These are phyloP conservation scores for Ceratothoa steindachneri DNA, from an alignment of 2,888 invertebrate species.

Conservation along the genomic window DNA sequence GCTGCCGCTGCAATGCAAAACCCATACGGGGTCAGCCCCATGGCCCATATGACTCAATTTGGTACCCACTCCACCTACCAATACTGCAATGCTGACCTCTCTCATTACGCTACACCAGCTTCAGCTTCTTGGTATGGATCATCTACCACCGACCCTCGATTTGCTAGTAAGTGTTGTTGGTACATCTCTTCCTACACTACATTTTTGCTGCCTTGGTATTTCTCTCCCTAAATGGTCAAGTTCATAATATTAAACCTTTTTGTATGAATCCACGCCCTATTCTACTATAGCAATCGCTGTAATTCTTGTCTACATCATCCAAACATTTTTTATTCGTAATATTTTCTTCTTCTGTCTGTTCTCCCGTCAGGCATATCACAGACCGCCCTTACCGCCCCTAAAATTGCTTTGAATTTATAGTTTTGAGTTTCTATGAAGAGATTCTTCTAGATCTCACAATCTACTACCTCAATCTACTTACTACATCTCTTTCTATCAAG, in stretches of 20 bases:
- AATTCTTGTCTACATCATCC: too few relatives aligned
- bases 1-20: conserved; percentile 44
- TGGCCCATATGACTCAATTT: conserved; percentile 47
- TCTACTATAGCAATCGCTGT: too few relatives aligned
- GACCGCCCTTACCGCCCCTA: too few relatives aligned
- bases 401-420: too few relatives aligned
- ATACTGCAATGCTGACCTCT: conserved; percentile 46
- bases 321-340: too few relatives aligned
- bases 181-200: background rate
- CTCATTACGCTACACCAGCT: conserved; percentile 42
- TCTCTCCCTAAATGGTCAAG: background rate
- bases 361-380: too few relatives aligned
- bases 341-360: too few relatives aligned
- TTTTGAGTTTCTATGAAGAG: too few relatives aligned
- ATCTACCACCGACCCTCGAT: conserved; percentile 42
- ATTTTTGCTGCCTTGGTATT: too few relatives aligned
- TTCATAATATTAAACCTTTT: background rate
- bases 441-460: too few relatives aligned
- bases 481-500: too few relatives aligned
- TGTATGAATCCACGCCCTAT: background rate
- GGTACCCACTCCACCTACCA: conserved; percentile 44
- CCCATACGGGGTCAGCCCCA: conserved; percentile 45
- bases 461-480: too few relatives aligned
- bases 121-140: conserved; percentile 43
- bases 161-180: conserved; percentile 46